Evolutionary conservation across 2,888 invertebrate species (phyloP).

Genomic region (Cactoblastis cactorum): DNA sequence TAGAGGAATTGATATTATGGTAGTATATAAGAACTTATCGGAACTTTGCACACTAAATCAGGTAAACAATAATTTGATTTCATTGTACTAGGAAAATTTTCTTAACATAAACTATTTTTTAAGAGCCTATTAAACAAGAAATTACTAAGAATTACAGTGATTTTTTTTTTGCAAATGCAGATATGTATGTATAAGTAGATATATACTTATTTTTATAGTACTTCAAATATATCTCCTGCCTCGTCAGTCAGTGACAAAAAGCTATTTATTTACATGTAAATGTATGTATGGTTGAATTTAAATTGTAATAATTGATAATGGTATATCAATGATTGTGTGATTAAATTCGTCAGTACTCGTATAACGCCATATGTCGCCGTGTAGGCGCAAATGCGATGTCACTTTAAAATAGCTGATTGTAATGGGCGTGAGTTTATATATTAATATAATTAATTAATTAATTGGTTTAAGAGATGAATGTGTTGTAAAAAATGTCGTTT

Average conservation of each 20-base stretch:
- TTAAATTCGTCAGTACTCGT: background rate
- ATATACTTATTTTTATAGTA: too few relatives aligned
- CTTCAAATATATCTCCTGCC: too few relatives aligned
- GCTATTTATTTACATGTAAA: background rate
- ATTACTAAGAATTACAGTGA: too few relatives aligned
- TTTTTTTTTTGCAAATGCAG: too few relatives aligned
- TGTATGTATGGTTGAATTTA: conserved; percentile 13
- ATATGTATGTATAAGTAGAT: too few relatives aligned
- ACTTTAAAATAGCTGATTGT: conserved; percentile 21
- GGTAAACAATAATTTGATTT: too few relatives aligned
- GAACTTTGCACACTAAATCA: too few relatives aligned
- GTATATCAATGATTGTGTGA: conserved; percentile 26
- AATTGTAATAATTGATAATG: conserved; percentile 26
- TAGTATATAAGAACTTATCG: too few relatives aligned
- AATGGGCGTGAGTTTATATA: conserved; percentile 26
- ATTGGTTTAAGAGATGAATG: conserved; percentile 48
- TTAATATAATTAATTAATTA: conserved; percentile 24
- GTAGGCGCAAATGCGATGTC: conserved; percentile 1
- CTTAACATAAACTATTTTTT: too few relatives aligned
- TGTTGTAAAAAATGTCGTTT: conserved; percentile 53
- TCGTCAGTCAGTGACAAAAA: background rate
- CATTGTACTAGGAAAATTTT: too few relatives aligned
- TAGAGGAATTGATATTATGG: too few relatives aligned
- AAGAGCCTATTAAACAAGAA: too few relatives aligned
- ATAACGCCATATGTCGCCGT: background rate